Percentiles rank a stretch among this genome's conserved stretches.
Evolutionary conservation across 2,797 vertebrate genomes (phyloP).

Genomic region (Synanceia verrucosa): DNA sequence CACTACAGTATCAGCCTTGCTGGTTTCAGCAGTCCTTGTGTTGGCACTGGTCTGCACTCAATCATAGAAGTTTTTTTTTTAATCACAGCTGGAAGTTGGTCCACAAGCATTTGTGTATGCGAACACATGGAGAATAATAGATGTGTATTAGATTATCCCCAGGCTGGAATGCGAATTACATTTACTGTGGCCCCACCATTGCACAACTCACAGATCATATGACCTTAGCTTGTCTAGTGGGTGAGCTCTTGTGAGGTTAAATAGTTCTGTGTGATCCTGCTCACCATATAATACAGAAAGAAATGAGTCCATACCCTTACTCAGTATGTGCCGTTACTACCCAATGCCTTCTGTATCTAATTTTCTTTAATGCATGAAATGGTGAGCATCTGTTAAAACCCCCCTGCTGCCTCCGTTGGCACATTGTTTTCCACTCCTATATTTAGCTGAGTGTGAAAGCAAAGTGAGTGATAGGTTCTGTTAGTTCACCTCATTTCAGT

Average conservation of each 20-base stretch:
- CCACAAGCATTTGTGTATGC: background rate
- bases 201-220: constrained; percentile 10
- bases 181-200: background rate
- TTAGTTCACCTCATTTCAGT: constrained; percentile 22
- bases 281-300: background rate
- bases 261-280: background rate
- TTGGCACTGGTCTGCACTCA: background rate
- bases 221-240: constrained; percentile 15
- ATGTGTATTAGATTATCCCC: constrained; percentile 2
- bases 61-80: background rate
- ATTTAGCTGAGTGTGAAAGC: constrained; percentile 31
- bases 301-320: background rate
- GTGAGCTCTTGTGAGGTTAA: background rate
- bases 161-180: background rate
- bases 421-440: constrained; percentile 25
- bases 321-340: no score
- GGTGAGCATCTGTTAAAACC: constrained; percentile 12
- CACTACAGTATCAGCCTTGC: no score
- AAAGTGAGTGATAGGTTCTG: constrained; percentile 14
- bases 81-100: background rate
- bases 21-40: background rate
- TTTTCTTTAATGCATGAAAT: background rate
- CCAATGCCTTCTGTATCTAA: no score
- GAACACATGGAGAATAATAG: background rate
- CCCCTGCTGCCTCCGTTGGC: constrained; percentile 12